Evolutionary conservation across 2,113 vertebrate genomes (phyloP), one percentile per base, ranked within the genome.

Genomic region (Etheostoma spectabile): DNA sequence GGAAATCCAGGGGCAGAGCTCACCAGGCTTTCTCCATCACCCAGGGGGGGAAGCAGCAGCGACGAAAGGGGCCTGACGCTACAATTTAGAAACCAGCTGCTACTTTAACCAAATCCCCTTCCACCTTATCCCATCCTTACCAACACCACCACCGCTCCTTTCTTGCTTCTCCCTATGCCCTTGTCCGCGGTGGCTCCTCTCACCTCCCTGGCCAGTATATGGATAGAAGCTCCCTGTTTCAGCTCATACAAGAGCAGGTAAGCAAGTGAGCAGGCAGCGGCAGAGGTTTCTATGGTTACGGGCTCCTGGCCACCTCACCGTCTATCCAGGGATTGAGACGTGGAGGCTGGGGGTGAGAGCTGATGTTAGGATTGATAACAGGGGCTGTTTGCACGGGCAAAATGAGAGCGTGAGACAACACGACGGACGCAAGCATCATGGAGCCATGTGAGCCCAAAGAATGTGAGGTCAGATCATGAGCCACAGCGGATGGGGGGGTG

Each of bases 241-340:
- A 97, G 97, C 97, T 99, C 95, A 97, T 99, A 96, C 97, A 99
- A 95, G 97, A 98, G 96, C 97, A 99, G 98, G 97, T 98, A 96
- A 96, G 97, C 81, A 64, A 82, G 70, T 30, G 55, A 53, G 76
- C 60, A 73, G 57, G 65, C 89, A 87, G 91, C 92, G 84, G 88
- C 78, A 38, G 87, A 76, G 86, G 95, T 96, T 95, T 94, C 94
- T 92, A 94, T 93, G 94, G 94, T 93, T 93, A 95, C 92, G 52
- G 91, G 86, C 87, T 91, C 83, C 83, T 77, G 80, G 72, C 77
- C 91, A 90, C 90, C 86, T 85, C 73, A 38, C 90, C 67, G 33
- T 88, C 89, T 91, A 80, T 70, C 79, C 77, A 79, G 74, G 83
- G 84, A 91, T 70, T 30, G 77, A 77, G 89, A 89, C 82, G 67